Percentiles rank a stretch among this genome's conserved stretches.
Evolutionary conservation across 1,140 invertebrate species (phyloP).

Genomic region (Polyergus mexicanus): DNA sequence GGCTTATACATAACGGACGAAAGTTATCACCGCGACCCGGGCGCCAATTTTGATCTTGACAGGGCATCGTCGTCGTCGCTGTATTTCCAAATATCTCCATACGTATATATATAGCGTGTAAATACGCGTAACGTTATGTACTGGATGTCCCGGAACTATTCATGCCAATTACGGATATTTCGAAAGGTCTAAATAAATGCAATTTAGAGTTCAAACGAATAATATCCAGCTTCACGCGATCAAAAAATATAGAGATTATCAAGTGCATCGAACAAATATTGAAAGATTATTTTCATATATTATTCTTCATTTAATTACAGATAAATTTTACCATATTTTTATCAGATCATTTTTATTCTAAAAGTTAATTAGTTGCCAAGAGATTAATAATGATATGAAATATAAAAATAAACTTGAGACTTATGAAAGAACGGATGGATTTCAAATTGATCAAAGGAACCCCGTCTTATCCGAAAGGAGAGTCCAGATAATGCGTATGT

Average conservation of each 20-base stretch:
- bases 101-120: not conserved
- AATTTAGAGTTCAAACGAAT: not conserved
- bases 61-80: constrained; percentile 40
- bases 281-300: too few species aligned
- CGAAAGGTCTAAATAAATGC: not conserved
- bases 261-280: not conserved
- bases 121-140: not conserved
- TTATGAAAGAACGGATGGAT: not conserved
- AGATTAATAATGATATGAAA: not conserved
- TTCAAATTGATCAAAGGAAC: not conserved
- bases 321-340: not conserved
- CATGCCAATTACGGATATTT: not conserved
- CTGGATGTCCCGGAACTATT: constrained; percentile 1
- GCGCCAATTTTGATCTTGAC: constrained; percentile 72
- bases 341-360: not conserved
- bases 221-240: not conserved
- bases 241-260: too few species aligned
- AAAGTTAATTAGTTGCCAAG: not conserved
- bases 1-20: constrained; percentile 48
- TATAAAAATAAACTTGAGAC: not conserved
- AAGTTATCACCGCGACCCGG: constrained; percentile 70
- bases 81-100: constrained; percentile 48
- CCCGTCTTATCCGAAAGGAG: not conserved
- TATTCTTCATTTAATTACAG: not conserved
- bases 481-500: constrained; percentile 29